These are phyloP conservation scores for Stenurella melanura DNA, from an alignment of 2,888 invertebrate genomes.

Conservation along the genomic window DNA sequence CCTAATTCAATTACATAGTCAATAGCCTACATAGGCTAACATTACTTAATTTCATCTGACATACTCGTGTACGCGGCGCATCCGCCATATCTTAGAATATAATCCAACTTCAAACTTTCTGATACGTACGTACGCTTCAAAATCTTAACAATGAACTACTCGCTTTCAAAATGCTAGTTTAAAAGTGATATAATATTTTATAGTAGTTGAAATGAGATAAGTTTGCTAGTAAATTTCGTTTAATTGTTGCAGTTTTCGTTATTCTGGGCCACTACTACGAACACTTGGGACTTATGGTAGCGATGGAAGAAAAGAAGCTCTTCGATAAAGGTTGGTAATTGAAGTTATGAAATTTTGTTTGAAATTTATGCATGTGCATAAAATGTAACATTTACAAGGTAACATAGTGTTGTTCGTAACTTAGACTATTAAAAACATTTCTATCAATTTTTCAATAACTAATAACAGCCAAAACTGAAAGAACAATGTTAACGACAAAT, in stretches of 20 bases:
- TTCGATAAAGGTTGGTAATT: conserved; percentile 81
- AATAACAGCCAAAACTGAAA: not conserved
- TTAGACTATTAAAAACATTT: not conserved
- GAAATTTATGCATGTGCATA: conserved; percentile 5
- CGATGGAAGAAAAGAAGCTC: conserved; percentile 87
- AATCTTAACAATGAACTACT: not conserved
- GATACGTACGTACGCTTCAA: not conserved
- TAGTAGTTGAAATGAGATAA: conserved; percentile 13
- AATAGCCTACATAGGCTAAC: too few species aligned
- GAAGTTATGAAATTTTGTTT: not conserved
- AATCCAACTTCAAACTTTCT: not conserved
- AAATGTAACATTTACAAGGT: not conserved
- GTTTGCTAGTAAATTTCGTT: conserved; percentile 43
- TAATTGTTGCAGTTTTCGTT: conserved; percentile 86
- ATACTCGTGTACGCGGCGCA: not conserved
- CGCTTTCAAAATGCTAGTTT: not conserved
- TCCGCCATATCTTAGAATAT: not conserved
- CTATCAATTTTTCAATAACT: not conserved
- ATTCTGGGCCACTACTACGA: conserved; percentile 93
- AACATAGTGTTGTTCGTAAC: not conserved
- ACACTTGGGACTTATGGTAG: conserved; percentile 92
- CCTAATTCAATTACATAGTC: too few species aligned
- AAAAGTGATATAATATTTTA: conserved; percentile 5
- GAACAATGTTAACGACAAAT: not conserved
- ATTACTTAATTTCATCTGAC: too few species aligned